phyloP scores from a whole-genome alignment of 2,797 vertebrate species.

The Sebastes cheni region DNA sequence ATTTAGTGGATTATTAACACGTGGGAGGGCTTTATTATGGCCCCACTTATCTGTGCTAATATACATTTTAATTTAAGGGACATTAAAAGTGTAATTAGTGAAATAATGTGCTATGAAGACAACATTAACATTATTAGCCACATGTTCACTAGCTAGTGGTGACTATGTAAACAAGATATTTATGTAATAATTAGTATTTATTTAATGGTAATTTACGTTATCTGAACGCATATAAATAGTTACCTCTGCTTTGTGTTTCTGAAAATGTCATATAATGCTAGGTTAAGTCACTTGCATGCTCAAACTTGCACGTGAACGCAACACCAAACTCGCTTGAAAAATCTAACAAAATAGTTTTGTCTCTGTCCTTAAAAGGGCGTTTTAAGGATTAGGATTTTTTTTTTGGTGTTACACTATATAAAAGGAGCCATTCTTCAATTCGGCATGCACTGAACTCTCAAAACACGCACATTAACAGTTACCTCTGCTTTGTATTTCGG shows the following conservation, averaged over 20 bases:
- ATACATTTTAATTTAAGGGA: background rate
- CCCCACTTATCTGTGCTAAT: rapidly evolving
- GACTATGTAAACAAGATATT: background rate
- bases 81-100: background rate
- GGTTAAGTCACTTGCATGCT: background rate
- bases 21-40: background rate
- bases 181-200: background rate
- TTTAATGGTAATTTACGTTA: background rate
- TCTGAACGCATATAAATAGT: background rate
- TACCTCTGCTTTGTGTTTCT: background rate
- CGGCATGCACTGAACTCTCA: background rate
- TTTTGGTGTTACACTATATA: rapidly evolving
- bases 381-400: rapidly evolving
- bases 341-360: rapidly evolving
- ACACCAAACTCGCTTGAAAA: background rate
- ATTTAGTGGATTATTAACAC: background rate
- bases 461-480: background rate
- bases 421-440: background rate
- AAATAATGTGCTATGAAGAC: background rate
- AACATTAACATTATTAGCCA: background rate
- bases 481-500: background rate
- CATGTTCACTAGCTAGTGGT: background rate
- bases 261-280: background rate
- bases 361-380: rapidly evolving
- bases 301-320: background rate